Percentiles rank a stretch among this genome's conserved stretches.
Evolutionary conservation across 2,113 vertebrate genomes (phyloP).

Genomic region (Phainopepla nitens): DNA sequence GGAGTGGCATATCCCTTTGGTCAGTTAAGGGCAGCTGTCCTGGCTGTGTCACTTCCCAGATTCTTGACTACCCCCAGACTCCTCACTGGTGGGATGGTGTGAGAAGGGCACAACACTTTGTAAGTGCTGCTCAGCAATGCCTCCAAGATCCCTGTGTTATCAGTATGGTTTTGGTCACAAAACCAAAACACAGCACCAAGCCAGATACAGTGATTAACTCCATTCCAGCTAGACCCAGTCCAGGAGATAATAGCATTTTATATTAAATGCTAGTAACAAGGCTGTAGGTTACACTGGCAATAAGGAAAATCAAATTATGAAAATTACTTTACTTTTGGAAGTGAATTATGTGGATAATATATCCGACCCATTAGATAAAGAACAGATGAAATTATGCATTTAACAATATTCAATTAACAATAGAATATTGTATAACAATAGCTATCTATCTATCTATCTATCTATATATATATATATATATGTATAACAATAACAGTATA

Average conservation of each 20-base stretch:
- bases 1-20: neutral
- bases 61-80: neutral
- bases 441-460: no score
- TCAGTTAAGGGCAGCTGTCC: neutral
- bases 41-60: neutral
- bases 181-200: neutral
- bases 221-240: neutral
- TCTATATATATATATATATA: no score
- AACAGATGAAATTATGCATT: neutral
- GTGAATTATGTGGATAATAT: neutral
- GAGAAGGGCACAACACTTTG: neutral
- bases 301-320: neutral
- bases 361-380: neutral
- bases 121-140: neutral
- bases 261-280: neutral
- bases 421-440: no score
- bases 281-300: neutral
- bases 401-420: no score
- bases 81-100: fast-evolving
- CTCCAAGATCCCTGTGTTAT: neutral
- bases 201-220: neutral
- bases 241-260: neutral
- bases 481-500: no score
- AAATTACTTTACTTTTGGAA: neutral
- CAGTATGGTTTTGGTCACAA: neutral